phyloP scores from a whole-genome alignment of 2,888 invertebrate species.

The Cactoblastis cactorum region DNA sequence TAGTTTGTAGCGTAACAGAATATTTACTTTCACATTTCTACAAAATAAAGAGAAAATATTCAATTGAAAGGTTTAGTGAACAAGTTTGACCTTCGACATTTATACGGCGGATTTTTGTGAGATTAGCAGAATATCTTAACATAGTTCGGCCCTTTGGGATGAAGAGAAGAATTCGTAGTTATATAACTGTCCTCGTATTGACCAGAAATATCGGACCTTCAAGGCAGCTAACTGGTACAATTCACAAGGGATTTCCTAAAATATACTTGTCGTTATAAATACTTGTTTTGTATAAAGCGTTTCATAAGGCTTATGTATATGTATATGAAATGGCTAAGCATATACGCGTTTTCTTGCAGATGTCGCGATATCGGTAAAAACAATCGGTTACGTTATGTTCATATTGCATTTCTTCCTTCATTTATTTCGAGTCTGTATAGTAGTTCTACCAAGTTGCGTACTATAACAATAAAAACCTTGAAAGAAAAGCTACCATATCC shows the following conservation, averaged over 20 bases:
- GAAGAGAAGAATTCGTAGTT: constrained; percentile 38
- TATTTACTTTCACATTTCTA: too few relatives aligned
- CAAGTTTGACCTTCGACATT: not conserved
- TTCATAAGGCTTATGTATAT: not conserved
- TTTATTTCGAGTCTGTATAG: too few relatives aligned
- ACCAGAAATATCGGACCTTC: constrained; percentile 47
- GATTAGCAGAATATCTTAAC: constrained; percentile 21
- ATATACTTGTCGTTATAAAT: not conserved
- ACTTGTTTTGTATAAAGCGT: not conserved
- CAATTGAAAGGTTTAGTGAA: not conserved
- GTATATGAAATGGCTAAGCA: too few relatives aligned
- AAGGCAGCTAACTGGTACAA: constrained; percentile 20
- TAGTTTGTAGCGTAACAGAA: not conserved
- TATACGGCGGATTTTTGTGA: constrained; percentile 19
- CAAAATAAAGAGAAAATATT: too few relatives aligned
- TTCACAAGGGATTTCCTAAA: constrained; percentile 16
- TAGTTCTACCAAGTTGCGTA: too few relatives aligned
- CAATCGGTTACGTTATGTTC: too few relatives aligned
- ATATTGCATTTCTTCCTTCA: too few relatives aligned
- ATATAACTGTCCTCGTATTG: constrained; percentile 53
- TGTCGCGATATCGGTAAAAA: too few relatives aligned
- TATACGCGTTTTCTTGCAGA: too few relatives aligned
- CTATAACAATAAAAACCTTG: too few relatives aligned
- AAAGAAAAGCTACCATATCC: too few relatives aligned
- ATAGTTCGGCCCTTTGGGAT: constrained; percentile 13